A percentile compares a stretch with the other conserved stretches of the same genome.
Conservation (phyloP, 2,888 invertebrate species). For the Tolmerus cingulatus region DNA sequence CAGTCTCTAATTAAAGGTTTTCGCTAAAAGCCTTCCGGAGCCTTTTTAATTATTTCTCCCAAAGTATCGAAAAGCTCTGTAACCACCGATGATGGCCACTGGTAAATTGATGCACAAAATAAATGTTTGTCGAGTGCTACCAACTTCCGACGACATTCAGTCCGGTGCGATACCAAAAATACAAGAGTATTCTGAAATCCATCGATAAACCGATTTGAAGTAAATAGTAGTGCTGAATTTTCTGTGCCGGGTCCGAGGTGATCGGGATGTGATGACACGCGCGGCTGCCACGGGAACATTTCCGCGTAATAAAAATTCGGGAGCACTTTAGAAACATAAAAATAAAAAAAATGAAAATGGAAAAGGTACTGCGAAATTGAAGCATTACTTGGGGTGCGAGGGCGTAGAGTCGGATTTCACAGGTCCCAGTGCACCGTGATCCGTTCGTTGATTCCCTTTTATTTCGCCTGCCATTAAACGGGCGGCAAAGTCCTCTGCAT, state of each 20-base stretch:
- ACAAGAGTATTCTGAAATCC: constrained; percentile 7
- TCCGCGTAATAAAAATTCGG: neutral
- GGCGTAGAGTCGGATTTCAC: neutral
- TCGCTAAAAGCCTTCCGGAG: neutral
- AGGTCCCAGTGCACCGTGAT: neutral
- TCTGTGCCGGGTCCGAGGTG: neutral
- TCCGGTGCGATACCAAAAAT: neutral
- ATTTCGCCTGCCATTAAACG: constrained; percentile 4
- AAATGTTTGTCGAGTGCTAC: constrained; percentile 35
- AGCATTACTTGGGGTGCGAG: neutral
- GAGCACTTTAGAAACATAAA: neutral
- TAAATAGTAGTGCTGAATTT: neutral
- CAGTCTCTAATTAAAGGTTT: neutral
- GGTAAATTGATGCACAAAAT: constrained; percentile 33
- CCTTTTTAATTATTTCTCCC: neutral
- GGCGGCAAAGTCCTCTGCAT: neutral
- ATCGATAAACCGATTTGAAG: constrained; percentile 20
- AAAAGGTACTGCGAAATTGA: neutral
- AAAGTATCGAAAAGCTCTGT: neutral
- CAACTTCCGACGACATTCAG: neutral
- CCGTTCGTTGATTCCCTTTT: neutral
- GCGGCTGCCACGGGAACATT: neutral
- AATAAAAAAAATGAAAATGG: neutral
- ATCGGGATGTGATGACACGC: neutral
- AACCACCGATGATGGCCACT: neutral